Evolutionary conservation across 2,888 invertebrate species (phyloP).

Genomic region (Tenthredo notha): DNA sequence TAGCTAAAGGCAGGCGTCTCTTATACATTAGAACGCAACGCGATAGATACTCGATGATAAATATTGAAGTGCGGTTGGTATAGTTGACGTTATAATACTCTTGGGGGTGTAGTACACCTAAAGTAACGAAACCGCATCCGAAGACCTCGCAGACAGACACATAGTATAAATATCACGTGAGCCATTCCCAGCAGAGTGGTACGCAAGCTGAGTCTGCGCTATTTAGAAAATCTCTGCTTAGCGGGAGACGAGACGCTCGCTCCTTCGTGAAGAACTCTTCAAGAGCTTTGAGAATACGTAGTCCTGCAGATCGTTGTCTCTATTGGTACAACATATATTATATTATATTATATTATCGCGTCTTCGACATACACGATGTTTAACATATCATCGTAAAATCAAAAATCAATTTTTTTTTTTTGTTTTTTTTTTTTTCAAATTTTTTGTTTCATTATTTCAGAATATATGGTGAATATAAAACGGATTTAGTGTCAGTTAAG

Average conservation of each 20-base stretch:
- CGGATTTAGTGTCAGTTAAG: too few relatives aligned
- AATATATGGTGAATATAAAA: too few relatives aligned
- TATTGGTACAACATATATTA: neutral
- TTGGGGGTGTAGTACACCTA: neutral
- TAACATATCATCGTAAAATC: too few relatives aligned
- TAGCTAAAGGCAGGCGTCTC: neutral
- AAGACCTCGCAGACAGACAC: constrained; percentile 35
- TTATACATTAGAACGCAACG: neutral
- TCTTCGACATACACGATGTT: neutral
- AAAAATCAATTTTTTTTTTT: too few relatives aligned
- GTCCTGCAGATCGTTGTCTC: neutral
- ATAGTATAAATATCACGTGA: constrained; percentile 70
- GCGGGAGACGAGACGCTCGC: constrained; percentile 65
- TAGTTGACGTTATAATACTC: neutral
- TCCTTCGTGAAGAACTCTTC: neutral
- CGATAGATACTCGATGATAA: neutral
- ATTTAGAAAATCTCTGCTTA: constrained; percentile 71
- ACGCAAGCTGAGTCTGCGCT: constrained; percentile 62
- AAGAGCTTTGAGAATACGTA: neutral
- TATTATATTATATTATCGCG: neutral
- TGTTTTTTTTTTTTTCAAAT: too few relatives aligned
- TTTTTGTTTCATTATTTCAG: too few relatives aligned
- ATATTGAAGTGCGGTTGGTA: neutral
- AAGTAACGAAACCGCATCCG: constrained; percentile 8
- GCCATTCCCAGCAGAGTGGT: neutral